A percentile compares a stretch with the other conserved stretches of the same genome.
These are phyloP conservation scores for Drosophila nigromelanica DNA, from an alignment of 1,140 invertebrate genomes.

Conservation along the genomic window DNA sequence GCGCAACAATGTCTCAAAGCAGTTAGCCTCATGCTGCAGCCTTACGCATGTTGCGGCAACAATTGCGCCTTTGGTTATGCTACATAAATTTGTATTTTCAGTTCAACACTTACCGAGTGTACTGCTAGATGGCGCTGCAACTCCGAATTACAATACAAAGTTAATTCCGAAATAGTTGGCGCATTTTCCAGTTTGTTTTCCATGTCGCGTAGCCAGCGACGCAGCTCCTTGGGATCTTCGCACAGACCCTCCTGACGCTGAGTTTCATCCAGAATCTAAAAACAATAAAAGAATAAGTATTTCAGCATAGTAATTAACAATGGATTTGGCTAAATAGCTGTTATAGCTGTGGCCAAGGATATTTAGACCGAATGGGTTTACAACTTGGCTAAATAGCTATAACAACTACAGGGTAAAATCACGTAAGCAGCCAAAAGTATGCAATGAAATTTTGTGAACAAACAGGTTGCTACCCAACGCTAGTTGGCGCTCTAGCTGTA, in stretches of 20 bases:
- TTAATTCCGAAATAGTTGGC: slow-evolving; percentile 73
- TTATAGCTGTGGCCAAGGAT: no score
- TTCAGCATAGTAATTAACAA: not conserved
- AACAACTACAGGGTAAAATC: not conserved
- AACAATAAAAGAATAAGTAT: not conserved
- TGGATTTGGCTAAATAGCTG: no score
- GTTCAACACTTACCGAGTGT: slow-evolving; percentile 74
- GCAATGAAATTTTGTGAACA: not conserved
- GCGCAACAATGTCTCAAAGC: no score
- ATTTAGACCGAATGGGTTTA: not conserved
- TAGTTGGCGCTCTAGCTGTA: slow-evolving; percentile 16
- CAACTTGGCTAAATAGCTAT: not conserved
- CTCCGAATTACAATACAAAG: slow-evolving; percentile 65
- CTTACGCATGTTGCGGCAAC: slow-evolving; percentile 9
- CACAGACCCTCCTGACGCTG: slow-evolving; percentile 65
- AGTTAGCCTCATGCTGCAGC: not conserved
- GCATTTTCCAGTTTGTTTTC: slow-evolving; percentile 74
- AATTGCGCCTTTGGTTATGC: slow-evolving; percentile 4
- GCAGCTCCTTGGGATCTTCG: slow-evolving; percentile 80
- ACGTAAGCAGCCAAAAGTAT: not conserved
- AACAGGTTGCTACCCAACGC: not conserved
- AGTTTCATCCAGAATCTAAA: slow-evolving; percentile 72
- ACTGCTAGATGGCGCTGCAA: slow-evolving; percentile 74
- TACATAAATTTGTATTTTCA: not conserved
- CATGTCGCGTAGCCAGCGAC: slow-evolving; percentile 86